phyloP scores from a whole-genome alignment of 1,140 invertebrate genomes.

The Parapsyche elsis region DNA sequence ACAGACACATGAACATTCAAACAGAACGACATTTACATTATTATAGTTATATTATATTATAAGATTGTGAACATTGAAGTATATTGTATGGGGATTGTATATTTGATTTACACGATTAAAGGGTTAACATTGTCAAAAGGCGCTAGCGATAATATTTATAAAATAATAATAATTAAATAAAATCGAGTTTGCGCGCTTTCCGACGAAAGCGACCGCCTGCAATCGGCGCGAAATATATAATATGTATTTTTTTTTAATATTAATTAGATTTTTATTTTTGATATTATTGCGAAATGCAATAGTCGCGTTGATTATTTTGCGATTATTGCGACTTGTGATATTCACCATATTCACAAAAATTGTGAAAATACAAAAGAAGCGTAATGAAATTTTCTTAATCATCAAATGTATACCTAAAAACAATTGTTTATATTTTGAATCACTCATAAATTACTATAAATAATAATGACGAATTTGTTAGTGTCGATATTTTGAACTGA shows the following conservation, averaged over 20 bases:
- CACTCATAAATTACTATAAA: background rate
- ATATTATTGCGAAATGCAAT: constrained; percentile 32
- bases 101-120: background rate
- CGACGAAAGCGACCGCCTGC: constrained; percentile 25
- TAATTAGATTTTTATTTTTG: constrained; percentile 39
- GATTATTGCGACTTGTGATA: background rate
- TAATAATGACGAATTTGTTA: background rate
- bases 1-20: too few relatives aligned
- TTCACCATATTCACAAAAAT: constrained; percentile 20
- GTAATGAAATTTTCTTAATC: constrained; percentile 39
- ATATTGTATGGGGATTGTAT: background rate
- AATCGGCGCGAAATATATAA: constrained; percentile 26
- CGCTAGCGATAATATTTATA: background rate
- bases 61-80: background rate
- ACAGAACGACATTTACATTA: too few relatives aligned
- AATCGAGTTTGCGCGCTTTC: constrained; percentile 1
- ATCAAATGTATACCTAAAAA: constrained; percentile 25
- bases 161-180: background rate
- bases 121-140: background rate
- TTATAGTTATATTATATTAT: too few relatives aligned
- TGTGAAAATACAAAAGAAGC: constrained; percentile 44
- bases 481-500: background rate
- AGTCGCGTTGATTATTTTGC: too few relatives aligned
- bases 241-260: constrained; percentile 28
- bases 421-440: constrained; percentile 2